Evolutionary conservation across 2,797 vertebrate species (phyloP).

Genomic region (Bucorvus abyssinicus): DNA sequence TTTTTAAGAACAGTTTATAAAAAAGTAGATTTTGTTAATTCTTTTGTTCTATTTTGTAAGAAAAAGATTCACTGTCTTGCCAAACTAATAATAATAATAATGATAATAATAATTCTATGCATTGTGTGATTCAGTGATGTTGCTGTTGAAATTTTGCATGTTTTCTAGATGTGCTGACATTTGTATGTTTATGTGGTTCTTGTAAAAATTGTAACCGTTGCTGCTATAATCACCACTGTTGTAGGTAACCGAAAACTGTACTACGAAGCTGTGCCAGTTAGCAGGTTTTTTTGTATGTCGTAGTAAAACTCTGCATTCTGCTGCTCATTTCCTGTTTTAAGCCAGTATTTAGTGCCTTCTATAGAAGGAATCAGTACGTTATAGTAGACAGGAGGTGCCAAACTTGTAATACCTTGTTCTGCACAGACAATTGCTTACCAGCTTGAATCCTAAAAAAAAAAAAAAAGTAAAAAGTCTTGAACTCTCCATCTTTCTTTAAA

Average conservation of each 20-base stretch:
- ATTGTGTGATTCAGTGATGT: constrained; percentile 65
- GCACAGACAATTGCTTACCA: constrained; percentile 10
- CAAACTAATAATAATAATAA: constrained; percentile 65
- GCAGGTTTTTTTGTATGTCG: constrained; percentile 4
- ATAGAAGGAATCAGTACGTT: constrained; percentile 58
- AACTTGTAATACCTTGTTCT: constrained; percentile 26
- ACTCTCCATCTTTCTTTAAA: neutral
- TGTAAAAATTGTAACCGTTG: constrained; percentile 63
- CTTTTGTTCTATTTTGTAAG: constrained; percentile 54
- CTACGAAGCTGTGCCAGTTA: constrained; percentile 45
- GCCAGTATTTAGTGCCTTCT: constrained; percentile 62
- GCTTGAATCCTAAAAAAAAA: neutral
- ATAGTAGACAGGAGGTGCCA: constrained; percentile 49
- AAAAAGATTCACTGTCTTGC: constrained; percentile 45
- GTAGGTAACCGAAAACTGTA: constrained; percentile 54
- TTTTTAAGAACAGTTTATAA: constrained; percentile 58
- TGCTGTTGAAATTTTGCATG: constrained; percentile 72
- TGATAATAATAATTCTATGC: constrained; percentile 67
- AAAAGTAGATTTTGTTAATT: constrained; percentile 8
- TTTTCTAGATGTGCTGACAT: constrained; percentile 54
- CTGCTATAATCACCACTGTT: constrained; percentile 62
- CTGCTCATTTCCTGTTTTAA: constrained; percentile 58
- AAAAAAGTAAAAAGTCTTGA: neutral
- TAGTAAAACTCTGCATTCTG: constrained; percentile 32
- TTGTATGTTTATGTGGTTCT: constrained; percentile 44